Evolutionary conservation across 2,797 vertebrate genomes (phyloP), one percentile per base, ranked within the genome.

Genomic region (Urocyon cinereoargenteus): DNA sequence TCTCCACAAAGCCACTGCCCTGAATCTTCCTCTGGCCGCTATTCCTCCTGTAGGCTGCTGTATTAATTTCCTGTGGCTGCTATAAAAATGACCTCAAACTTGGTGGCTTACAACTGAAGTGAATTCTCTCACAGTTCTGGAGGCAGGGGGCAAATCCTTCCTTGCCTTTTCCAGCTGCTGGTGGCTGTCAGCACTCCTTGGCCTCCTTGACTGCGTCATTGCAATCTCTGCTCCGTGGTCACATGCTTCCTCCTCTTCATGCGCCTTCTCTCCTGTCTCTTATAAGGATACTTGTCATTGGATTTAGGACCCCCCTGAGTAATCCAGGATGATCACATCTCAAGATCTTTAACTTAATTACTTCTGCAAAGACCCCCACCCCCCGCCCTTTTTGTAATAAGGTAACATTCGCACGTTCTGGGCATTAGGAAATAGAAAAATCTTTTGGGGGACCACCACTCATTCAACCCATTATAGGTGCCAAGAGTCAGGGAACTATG

Each of bases 401-500:
- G 59, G 13, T 61, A 31, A 53, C 0, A 90, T 34, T 72, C 64
- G n/a, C 13, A 94, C 45, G 0, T 70, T 75, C 79, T 59, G 13
- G 28, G 73, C 31, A 6, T 83, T 57, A 86, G 22, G 40, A 86
- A 68, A 45, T 34, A 26, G 22, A 73, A 4, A 57, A 61, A 77
- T 45, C 18, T 36, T 26, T 62, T 2, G 31, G 72, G 16, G 26
- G 9, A 62, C 2, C 28, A 62, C 9, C 45, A 21, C 45, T 62
- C 26, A 21, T 51, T 62, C 26, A 90, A 86, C 6, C 5, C 34
- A 78, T 24, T 85, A 40, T 10, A 83, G 15, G 79, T 89, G 26
- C 14, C 83, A 73, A 57, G 22, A 96, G 31, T 87, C 19, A 40
- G 62, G 73, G 45, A 84, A 59, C 61, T 75, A 24, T 36, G 68